These are phyloP conservation scores for Mercenaria mercenaria DNA, from an alignment of 1,140 invertebrate genomes.

Conservation along the genomic window DNA sequence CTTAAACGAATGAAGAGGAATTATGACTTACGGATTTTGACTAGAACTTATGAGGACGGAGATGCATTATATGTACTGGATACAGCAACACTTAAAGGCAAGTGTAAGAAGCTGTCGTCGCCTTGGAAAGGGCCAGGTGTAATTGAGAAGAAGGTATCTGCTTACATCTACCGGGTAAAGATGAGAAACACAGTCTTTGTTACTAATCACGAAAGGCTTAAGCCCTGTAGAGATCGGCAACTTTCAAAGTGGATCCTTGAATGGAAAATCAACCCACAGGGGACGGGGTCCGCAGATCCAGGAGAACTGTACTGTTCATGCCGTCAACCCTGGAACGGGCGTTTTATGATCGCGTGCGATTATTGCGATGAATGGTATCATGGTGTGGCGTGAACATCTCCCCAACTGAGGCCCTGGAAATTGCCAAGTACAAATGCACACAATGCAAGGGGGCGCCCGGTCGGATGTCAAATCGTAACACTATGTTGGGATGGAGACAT, in stretches of 20 bases:
- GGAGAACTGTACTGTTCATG: no score
- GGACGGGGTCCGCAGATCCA: no score
- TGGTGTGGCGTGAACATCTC: no score
- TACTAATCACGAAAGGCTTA: slow-evolving; percentile 6
- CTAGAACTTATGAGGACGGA: not conserved
- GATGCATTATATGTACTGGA: slow-evolving; percentile 24
- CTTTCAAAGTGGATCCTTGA: not conserved
- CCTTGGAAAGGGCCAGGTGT: slow-evolving; percentile 33
- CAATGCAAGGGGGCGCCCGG: no score
- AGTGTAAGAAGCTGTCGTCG: slow-evolving; percentile 26
- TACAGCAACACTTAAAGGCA: not conserved
- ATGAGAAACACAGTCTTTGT: slow-evolving; percentile 9
- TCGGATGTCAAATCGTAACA: no score
- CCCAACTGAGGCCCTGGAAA: no score
- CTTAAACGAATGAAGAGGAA: not conserved
- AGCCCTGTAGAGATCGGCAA: not conserved
- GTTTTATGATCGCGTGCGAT: no score
- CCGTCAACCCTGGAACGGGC: no score
- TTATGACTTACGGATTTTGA: not conserved
- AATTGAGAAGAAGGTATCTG: slow-evolving; percentile 21
- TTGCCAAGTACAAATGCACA: no score
- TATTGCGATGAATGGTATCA: no score
- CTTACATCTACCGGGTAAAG: slow-evolving; percentile 5
- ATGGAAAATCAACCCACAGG: not conserved
- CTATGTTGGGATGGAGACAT: no score